A percentile compares a stretch with the other conserved stretches of the same genome.
Evolutionary conservation across 2,797 vertebrate species (phyloP).

Genomic region (Anguilla obscura): DNA sequence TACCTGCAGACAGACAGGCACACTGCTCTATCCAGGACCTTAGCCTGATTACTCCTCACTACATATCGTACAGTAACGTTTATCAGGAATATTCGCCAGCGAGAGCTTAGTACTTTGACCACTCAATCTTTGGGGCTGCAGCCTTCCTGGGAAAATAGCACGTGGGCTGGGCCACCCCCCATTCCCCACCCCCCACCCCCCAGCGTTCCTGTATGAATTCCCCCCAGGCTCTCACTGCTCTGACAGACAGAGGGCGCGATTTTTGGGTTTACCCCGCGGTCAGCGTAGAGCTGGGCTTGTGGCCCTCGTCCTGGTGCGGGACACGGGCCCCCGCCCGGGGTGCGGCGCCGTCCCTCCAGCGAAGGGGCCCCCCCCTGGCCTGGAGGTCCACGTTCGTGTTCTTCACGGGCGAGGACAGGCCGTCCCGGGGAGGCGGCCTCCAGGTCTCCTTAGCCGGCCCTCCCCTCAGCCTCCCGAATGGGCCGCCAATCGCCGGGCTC

Average conservation of each 20-base stretch:
- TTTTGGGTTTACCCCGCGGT: conserved; percentile 58
- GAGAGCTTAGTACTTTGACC: no score
- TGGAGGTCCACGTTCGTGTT: conserved; percentile 59
- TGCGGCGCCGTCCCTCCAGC: conserved; percentile 45
- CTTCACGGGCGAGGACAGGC: conserved; percentile 55
- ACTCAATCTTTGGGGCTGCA: no score
- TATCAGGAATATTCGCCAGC: no score
- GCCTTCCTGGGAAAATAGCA: no score
- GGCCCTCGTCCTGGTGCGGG: conserved; percentile 50
- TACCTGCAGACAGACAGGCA: background rate
- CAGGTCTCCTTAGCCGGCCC: conserved; percentile 32
- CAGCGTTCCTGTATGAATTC: background rate
- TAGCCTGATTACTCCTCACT: background rate
- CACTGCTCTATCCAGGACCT: background rate
- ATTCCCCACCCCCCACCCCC: no score
- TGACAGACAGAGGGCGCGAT: background rate
- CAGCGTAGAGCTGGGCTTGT: conserved; percentile 49
- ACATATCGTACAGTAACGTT: background rate
- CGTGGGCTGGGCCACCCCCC: no score
- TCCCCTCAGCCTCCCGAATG: conserved; percentile 54
- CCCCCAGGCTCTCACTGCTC: background rate
- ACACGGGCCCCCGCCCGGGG: conserved; percentile 23
- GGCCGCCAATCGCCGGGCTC: conserved; percentile 30
- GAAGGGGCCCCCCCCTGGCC: conserved; percentile 54
- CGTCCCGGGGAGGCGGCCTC: conserved; percentile 46